Percentiles rank a stretch among this genome's conserved stretches.
These are phyloP conservation scores for Flabesymbios commensalis DNA, from an alignment of 2,888 invertebrate species.

Conservation along the genomic window DNA sequence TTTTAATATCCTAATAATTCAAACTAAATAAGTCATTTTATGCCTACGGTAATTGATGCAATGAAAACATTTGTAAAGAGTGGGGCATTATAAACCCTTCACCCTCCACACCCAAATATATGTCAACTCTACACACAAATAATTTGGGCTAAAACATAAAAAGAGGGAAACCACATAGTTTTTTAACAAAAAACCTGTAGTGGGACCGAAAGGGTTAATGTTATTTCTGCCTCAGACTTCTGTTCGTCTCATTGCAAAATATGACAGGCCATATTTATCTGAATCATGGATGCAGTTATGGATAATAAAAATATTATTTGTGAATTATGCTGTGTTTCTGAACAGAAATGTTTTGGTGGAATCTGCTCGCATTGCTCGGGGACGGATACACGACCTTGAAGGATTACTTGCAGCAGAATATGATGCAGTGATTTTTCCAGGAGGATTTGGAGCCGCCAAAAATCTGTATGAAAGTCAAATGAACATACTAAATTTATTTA, in stretches of 20 bases:
- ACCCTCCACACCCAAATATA: no score
- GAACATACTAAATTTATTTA: neutral
- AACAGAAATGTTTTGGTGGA: conserved; percentile 65
- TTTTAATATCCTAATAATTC: no score
- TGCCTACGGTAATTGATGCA: no score
- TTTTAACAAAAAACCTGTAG: no score
- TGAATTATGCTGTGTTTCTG: conserved; percentile 5
- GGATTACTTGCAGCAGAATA: conserved; percentile 60
- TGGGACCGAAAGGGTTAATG: conserved; percentile 15
- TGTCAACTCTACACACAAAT: no score
- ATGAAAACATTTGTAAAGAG: no score
- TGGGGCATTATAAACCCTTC: no score
- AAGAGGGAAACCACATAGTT: no score
- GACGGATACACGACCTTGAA: conserved; percentile 58
- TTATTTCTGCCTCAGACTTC: neutral
- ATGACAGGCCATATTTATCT: neutral
- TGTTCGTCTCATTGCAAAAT: neutral
- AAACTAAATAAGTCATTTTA: no score
- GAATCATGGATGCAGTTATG: neutral
- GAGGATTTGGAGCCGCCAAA: conserved; percentile 68
- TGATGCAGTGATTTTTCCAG: conserved; percentile 67
- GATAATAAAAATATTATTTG: neutral
- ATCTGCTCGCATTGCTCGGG: conserved; percentile 66
- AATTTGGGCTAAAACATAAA: no score
- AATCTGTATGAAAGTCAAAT: conserved; percentile 65